phyloP scores from a whole-genome alignment of 2,113 vertebrate genomes.

The Cyprinodon variegatus region DNA sequence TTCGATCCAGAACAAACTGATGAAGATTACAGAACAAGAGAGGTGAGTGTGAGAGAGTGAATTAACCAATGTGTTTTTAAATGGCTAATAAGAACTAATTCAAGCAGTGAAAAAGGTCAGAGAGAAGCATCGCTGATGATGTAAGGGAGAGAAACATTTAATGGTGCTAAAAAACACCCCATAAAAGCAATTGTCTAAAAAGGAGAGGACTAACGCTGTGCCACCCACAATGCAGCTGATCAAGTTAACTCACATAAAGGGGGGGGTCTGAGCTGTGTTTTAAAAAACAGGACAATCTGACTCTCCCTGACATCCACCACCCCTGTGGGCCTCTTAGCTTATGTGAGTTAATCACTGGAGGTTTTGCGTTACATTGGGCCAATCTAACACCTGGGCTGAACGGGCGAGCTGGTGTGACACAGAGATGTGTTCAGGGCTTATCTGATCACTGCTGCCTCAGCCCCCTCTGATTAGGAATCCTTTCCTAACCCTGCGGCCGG shows the following conservation, averaged over 20 bases:
- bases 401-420: conserved; percentile 67
- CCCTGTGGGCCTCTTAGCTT: conserved; percentile 70
- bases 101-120: conserved; percentile 36
- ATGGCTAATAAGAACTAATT: conserved; percentile 31
- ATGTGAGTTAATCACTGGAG: conserved; percentile 79
- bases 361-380: conserved; percentile 79
- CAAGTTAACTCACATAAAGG: conserved; percentile 59
- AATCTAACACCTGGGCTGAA: conserved; percentile 81
- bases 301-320: conserved; percentile 52
- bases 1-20: conserved; percentile 52
- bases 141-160: conserved; percentile 52
- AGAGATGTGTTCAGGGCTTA: conserved; percentile 76
- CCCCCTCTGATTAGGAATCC: conserved; percentile 74
- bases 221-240: conserved; percentile 74
- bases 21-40: conserved; percentile 40
- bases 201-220: conserved; percentile 47
- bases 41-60: not conserved
- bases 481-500: conserved; percentile 59
- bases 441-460: conserved; percentile 72
- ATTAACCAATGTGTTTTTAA: conserved; percentile 5
- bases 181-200: conserved; percentile 30
- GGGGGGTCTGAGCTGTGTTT: conserved; percentile 52
- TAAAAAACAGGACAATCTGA: conserved; percentile 57
- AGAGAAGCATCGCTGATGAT: conserved; percentile 22
- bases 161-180: conserved; percentile 10